A percentile compares a stretch with the other conserved stretches of the same genome.
Conservation (phyloP, 2,797 vertebrate species). For the Ctenopoma multispine region DNA sequence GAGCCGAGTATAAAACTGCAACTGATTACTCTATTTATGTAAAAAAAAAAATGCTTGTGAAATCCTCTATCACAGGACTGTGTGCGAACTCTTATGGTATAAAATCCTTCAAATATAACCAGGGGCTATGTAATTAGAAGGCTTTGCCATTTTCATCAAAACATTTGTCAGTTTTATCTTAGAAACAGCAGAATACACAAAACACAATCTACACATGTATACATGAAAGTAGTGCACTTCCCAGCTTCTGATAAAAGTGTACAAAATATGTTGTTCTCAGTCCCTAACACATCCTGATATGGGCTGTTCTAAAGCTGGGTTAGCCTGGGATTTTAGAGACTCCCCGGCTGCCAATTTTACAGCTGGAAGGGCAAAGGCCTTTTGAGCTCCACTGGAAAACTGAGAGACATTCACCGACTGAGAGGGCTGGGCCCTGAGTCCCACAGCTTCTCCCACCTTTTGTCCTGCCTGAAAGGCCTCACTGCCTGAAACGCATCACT, state of each 20-base stretch:
- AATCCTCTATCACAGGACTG: neutral
- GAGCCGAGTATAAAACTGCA: neutral
- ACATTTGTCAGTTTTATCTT: neutral
- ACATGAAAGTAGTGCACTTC: neutral
- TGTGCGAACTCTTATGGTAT: neutral
- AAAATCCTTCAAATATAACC: neutral
- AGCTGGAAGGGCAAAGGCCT: constrained; percentile 85
- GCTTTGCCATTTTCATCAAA: neutral
- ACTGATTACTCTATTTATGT: neutral
- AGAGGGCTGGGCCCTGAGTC: constrained; percentile 75
- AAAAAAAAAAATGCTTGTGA: neutral
- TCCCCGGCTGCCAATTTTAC: constrained; percentile 84
- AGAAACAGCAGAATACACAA: neutral
- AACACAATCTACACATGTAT: neutral
- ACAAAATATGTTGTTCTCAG: constrained; percentile 34
- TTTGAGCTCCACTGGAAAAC: constrained; percentile 82
- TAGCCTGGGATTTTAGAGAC: constrained; percentile 71
- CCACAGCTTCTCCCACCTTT: constrained; percentile 83
- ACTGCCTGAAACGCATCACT: constrained; percentile 83
- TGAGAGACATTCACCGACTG: constrained; percentile 79
- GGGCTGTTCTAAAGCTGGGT: constrained; percentile 29
- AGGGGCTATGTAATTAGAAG: neutral
- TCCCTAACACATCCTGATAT: constrained; percentile 21
- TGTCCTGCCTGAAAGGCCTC: constrained; percentile 83
- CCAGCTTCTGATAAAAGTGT: constrained; percentile 2